Percentiles rank a stretch among this genome's conserved stretches.
phyloP scores from a whole-genome alignment of 2,113 vertebrate genomes.

The Silurus glanis region DNA sequence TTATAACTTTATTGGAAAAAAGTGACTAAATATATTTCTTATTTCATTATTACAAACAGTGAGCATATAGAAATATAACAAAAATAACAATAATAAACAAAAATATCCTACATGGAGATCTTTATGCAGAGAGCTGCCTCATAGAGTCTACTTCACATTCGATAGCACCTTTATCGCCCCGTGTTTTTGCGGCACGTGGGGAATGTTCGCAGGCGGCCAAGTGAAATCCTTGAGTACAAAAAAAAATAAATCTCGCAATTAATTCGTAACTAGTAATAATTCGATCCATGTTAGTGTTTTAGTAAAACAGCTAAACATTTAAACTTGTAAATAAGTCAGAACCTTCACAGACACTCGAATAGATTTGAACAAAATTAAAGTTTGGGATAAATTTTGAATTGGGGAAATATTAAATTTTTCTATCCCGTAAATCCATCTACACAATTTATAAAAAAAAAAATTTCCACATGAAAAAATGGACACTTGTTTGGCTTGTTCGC shows the following conservation, averaged over 20 bases:
- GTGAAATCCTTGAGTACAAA: background rate
- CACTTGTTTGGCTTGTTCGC: background rate
- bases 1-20: constrained; percentile 73
- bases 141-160: constrained; percentile 68
- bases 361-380: background rate
- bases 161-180: constrained; percentile 33
- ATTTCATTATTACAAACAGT: constrained; percentile 61
- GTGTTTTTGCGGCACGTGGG: background rate
- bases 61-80: constrained; percentile 57
- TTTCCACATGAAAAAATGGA: background rate
- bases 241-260: background rate
- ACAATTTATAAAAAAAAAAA: background rate
- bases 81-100: constrained; percentile 42
- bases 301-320: constrained; percentile 3
- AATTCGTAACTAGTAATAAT: background rate
- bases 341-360: constrained; percentile 10
- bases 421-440: background rate
- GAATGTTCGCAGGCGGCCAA: background rate
- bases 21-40: constrained; percentile 63
- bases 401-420: background rate
- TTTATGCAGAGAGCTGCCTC: constrained; percentile 68
- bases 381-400: background rate
- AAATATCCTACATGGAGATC: constrained; percentile 57
- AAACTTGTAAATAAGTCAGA: background rate
- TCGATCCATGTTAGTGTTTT: background rate